Base-by-base conservation (phyloP, 2,888 invertebrate genomes). In the Brachypterus glaber region DNA sequence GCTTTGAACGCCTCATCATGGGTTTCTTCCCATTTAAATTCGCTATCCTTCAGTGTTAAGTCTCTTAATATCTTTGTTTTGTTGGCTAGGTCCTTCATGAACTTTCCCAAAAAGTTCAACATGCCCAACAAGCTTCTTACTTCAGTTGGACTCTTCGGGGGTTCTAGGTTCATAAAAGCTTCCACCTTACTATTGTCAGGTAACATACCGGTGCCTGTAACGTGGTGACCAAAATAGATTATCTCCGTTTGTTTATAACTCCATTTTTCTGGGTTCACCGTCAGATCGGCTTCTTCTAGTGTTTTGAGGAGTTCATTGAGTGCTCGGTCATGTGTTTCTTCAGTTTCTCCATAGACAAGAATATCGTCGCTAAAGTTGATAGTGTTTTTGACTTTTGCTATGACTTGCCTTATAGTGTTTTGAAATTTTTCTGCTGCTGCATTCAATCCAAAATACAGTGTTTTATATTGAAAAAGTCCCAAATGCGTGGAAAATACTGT, bases 341-440 rank as follows among this genome's bases (percentile, higher is more conserved):
- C 21, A 1, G 21, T 41, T 37, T 35, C 48, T 2, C 53, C 62
- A 51, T 40, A 54, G 7, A 65, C 42, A 2, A 62, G 35, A 31
- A 67, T 30, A 47, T 64, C 62, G 46, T 64, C 64, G 14, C 57
- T 58, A 32, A 55, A 54, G 34, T 59, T 62, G 17, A 59, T 40
- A 3, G 50, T 53, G 1, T 61, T 60, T 24, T 57, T 48, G 13
- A 59, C 57, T 3, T 45, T 48, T 25, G 41, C 18, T 2, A 67
- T 33, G 5, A 64, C 51, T 41, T 50, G 48, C 35, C 57, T 51
- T 4, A 67, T 42, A 1, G 51, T 53, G 43, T 63, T 58, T 47
- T 66, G 62, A 43, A 63, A 67, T 2, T 62, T 48, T 49, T 67
- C 68, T 1, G 63, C 59, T 3, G 67, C 68, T 34, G 61, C 61